phyloP scores from a whole-genome alignment of 1,140 invertebrate genomes.

The Colletes gigas region DNA sequence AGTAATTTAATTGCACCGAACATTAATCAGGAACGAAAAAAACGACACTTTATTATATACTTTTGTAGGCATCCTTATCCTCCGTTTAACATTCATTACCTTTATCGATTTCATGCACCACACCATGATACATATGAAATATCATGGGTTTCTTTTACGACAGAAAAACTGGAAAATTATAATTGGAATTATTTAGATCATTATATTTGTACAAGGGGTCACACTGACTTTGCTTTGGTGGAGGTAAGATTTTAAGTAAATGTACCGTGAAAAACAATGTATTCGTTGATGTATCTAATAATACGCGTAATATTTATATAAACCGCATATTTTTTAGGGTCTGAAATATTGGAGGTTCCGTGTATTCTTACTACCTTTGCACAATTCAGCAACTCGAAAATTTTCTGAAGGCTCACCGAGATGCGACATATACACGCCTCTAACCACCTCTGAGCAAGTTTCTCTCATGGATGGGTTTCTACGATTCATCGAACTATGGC shows the following conservation, averaged over 20 bases:
- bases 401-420: slow-evolving; percentile 86
- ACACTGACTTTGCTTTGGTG: slow-evolving; percentile 92
- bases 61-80: slow-evolving; percentile 93
- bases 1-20: slow-evolving; percentile 48
- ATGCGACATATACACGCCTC: slow-evolving; percentile 90
- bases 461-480: slow-evolving; percentile 87
- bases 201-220: slow-evolving; percentile 96
- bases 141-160: slow-evolving; percentile 96
- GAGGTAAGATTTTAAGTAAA: slow-evolving; percentile 83
- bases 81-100: slow-evolving; percentile 93
- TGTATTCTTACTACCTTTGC: slow-evolving; percentile 91
- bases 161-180: slow-evolving; percentile 96
- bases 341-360: slow-evolving; percentile 98
- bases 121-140: slow-evolving; percentile 96
- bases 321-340: slow-evolving; percentile 80
- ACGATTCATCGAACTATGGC: slow-evolving; percentile 92
- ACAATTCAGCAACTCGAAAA: slow-evolving; percentile 86
- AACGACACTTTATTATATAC: slow-evolving; percentile 34
- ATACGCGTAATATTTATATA: background rate
- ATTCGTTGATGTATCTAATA: background rate
- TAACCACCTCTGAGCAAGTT: slow-evolving; percentile 85
- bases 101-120: slow-evolving; percentile 95
- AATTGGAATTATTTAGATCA: slow-evolving; percentile 99
- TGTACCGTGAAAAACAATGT: background rate
- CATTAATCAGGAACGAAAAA: slow-evolving; percentile 5